Evolutionary conservation across 2,797 vertebrate genomes (phyloP).

Genomic region (Gambelia wislizenii): DNA sequence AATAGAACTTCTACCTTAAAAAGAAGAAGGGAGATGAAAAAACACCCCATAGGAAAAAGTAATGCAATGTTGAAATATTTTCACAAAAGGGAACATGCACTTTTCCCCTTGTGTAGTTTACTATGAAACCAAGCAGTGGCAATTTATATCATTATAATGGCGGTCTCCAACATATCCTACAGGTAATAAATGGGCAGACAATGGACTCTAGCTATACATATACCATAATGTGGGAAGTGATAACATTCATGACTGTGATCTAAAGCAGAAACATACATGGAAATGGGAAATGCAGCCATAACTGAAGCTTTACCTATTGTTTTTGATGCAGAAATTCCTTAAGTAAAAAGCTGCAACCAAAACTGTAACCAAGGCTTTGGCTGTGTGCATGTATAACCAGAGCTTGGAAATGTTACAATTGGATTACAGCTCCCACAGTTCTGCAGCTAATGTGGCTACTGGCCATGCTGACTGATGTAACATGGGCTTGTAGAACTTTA

Average conservation of each 20-base stretch:
- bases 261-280: background rate
- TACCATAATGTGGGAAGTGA: background rate
- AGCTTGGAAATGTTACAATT: background rate
- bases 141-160: background rate
- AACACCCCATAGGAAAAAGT: too few relatives aligned
- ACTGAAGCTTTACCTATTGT: background rate
- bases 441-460: too few relatives aligned
- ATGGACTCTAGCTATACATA: background rate
- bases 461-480: too few relatives aligned
- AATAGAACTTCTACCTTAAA: conserved; percentile 2
- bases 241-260: background rate
- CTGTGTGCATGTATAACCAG: background rate
- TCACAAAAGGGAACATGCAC: background rate
- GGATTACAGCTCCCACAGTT: too few relatives aligned
- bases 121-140: background rate
- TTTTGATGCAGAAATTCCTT: background rate
- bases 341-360: background rate
- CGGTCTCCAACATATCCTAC: background rate
- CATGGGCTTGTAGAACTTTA: too few relatives aligned
- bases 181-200: background rate
- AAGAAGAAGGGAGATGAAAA: background rate
- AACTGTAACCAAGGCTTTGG: background rate
- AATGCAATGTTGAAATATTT: background rate
- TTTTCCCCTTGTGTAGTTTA: background rate
- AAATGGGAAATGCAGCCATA: background rate